phyloP scores from a whole-genome alignment of 2,113 vertebrate species.

The Oncorhynchus keta region DNA sequence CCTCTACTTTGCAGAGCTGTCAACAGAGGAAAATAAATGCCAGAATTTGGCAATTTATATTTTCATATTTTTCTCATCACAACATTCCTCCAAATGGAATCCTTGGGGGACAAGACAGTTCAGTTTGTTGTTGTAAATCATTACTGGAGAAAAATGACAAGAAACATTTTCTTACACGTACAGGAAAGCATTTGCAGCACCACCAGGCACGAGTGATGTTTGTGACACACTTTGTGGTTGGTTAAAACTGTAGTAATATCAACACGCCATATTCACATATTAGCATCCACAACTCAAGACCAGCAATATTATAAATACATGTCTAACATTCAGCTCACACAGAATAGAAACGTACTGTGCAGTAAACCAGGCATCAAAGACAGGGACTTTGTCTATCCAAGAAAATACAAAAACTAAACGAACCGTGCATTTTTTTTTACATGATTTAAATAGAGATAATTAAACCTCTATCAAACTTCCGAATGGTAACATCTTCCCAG shows the following conservation, averaged over 20 bases:
- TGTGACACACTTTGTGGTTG: slow-evolving; percentile 58
- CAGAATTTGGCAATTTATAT: background rate
- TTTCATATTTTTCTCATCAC: slow-evolving; percentile 23
- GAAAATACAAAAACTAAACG: slow-evolving; percentile 46
- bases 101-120: slow-evolving; percentile 42
- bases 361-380: slow-evolving; percentile 25
- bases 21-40: slow-evolving; percentile 29
- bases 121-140: slow-evolving; percentile 36
- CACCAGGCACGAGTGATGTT: slow-evolving; percentile 68
- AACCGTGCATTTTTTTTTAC: slow-evolving; percentile 58
- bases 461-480: slow-evolving; percentile 29
- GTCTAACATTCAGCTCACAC: slow-evolving; percentile 34
- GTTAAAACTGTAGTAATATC: slow-evolving; percentile 57
- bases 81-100: slow-evolving; percentile 22
- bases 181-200: slow-evolving; percentile 58
- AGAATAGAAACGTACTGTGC: slow-evolving; percentile 36
- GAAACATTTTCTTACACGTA: too few relatives aligned
- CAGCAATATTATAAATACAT: slow-evolving; percentile 42
- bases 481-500: too few relatives aligned
- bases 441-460: slow-evolving; percentile 30
- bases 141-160: slow-evolving; percentile 21
- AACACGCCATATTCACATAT: slow-evolving; percentile 44
- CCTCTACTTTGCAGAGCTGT: slow-evolving; percentile 15
- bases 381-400: slow-evolving; percentile 48
- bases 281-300: slow-evolving; percentile 33